Base-by-base conservation (phyloP, 2,797 vertebrate genomes). In the Enteromius trimaculatus region DNA sequence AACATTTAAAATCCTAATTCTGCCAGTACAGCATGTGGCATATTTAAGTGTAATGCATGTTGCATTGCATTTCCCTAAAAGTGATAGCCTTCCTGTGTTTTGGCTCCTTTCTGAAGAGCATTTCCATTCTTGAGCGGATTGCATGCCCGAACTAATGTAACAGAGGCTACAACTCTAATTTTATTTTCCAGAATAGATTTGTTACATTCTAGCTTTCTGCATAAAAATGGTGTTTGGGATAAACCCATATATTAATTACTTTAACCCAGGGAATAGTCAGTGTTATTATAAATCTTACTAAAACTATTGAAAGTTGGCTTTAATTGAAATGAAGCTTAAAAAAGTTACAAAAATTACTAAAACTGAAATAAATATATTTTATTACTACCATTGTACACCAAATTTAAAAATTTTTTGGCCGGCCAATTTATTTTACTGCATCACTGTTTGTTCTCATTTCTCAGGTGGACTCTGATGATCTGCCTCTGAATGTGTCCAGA, bases 391-490 rank as follows among this genome's bases (percentile, higher is more conserved):
- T 31, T 31, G 31, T 31, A 31, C n/a, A n/a, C n/a, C n/a, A n/a
- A n/a, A n/a, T n/a, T n/a, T n/a, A n/a, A n/a, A n/a, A n/a, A n/a
- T n/a, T n/a, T n/a, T n/a, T n/a, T n/a, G n/a, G 34, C 34, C 34
- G 34, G 34, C 1, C 34, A 34, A 34, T 47, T 47, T 47, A 2
- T 60, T 31, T 31, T 29, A 26, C 62, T 64, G 6, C 26, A 8
- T 64, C 14, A 31, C 29, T 64, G 31, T 60, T 21, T 75, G 6
- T 10, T 42, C 23, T 77, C 0, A 87, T 78, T 60, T 81, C 42
- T 2, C 60, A 99, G 98, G 98, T 99, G 89, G 98, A 99, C 91
- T 99, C 98, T 11, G 98, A 99, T 93, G 98, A 99, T 87, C 96
- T 99, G 84, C 98, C 98, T 79, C 91, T 99, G 87, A 99, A 99